phyloP scores from a whole-genome alignment of 23 tunicate species.

The Clavelina lepadiformis region DNA sequence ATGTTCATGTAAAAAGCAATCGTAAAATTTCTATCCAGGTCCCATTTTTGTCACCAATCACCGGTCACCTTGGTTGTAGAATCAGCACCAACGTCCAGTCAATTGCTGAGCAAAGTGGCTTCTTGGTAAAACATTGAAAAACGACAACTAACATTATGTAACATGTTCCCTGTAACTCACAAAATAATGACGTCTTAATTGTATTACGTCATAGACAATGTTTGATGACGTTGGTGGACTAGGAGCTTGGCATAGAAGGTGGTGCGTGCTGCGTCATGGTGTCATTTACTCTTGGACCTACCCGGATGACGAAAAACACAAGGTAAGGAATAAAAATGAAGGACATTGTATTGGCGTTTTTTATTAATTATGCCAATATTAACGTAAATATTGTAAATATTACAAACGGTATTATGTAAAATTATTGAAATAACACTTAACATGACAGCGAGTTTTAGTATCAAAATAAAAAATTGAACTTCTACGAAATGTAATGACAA shows the following conservation, averaged over 20 bases:
- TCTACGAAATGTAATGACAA: no score
- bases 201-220: conserved; percentile 79
- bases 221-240: conserved; percentile 95
- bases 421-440: no score
- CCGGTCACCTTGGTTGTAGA: conserved; percentile 66
- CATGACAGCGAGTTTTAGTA: no score
- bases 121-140: conserved; percentile 68
- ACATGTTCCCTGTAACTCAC: no score
- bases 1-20: neutral
- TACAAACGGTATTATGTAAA: no score
- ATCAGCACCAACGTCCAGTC: conserved; percentile 49
- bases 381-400: no score
- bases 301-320: conserved; percentile 89
- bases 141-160: no score
- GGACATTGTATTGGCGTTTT: no score
- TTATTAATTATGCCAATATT: no score
- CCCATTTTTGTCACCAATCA: conserved; percentile 84
- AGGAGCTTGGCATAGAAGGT: conserved; percentile 87
- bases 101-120: conserved; percentile 64
- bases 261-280: conserved; percentile 83
- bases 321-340: conserved; percentile 35
- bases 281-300: conserved; percentile 81
- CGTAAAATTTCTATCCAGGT: conserved; percentile 46
- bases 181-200: no score
- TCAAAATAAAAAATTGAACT: no score